These are phyloP conservation scores for Propithecus coquereli DNA, from an alignment of 2,113 vertebrate species.

Conservation along the genomic window DNA sequence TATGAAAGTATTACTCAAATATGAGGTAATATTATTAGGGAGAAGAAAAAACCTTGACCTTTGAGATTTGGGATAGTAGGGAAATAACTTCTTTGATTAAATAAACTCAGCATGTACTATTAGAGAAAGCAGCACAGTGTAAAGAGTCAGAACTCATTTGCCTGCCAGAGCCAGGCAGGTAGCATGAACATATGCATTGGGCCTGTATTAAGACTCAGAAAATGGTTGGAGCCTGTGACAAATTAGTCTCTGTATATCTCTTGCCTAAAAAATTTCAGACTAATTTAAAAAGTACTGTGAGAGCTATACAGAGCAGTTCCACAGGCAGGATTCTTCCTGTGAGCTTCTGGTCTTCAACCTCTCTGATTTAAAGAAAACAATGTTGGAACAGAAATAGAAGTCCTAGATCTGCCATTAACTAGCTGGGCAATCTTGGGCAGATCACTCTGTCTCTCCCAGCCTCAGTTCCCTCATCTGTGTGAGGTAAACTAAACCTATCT, in stretches of 20 bases:
- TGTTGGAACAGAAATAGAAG: background rate
- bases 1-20: constrained; percentile 9
- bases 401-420: background rate
- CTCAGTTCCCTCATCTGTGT: background rate
- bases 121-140: background rate
- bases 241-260: background rate
- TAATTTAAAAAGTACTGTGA: background rate
- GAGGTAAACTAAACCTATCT: background rate
- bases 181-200: background rate
- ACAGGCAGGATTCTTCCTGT: background rate
- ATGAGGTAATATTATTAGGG: background rate
- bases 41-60: background rate
- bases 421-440: background rate
- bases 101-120: background rate
- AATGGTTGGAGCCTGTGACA: background rate
- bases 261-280: constrained; percentile 6
- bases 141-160: constrained; percentile 18
- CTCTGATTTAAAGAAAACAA: constrained; percentile 34
- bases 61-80: background rate
- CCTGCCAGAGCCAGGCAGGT: background rate
- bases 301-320: background rate
- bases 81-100: constrained; percentile 16
- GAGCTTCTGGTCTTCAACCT: background rate
- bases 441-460: background rate
- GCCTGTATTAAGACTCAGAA: background rate